Evolutionary conservation across 2,888 invertebrate species (phyloP), one percentile per base, ranked within the genome.

Genomic region (Metacarcinus magister): DNA sequence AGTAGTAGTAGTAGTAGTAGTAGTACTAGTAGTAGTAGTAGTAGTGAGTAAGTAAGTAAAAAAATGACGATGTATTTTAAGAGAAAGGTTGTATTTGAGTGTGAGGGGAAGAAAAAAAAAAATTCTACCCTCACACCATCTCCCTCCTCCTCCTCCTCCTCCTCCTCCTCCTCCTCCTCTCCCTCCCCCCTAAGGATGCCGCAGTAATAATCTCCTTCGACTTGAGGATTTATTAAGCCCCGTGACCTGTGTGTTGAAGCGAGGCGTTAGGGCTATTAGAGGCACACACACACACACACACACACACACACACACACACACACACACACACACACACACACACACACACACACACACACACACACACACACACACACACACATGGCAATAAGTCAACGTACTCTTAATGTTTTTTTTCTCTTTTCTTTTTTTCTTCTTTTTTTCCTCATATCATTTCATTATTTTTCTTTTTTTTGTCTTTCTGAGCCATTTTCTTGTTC

Each of bases 241-340:
- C 82, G 82, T 82, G 82, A 82, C 82, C 82, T 32, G 82, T 23
- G 82, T 82, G 82, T 32, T 32, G 82, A 82, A 32, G 82, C 82
- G 82, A 82, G 28, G 82, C 82, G 82, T 82, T 82, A 82, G 82
- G 82, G 32, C 82, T 82, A 82, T 82, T 82, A 82, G 82, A 32
- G 32, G 82, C 32, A 32, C 28, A 82, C 82, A 82, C 82, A 82
- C 75, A 75, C 75, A 75, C 75, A 75, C 82, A 82, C 82, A 82
- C 82, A 82, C 82, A 82, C 82, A 82, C 82, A 82, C 82, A 75
- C 82, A 82, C 82, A 32, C 82, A 82, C 82, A 82, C 82, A 32
- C 67, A 67, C 67, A 67, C 67, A 67, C 67, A 67, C 67, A 67
- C 67, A 67, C 67, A 67, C 67, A 67, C 67, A 67, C 67, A 67